These are phyloP conservation scores for Herpetotheres cachinnans DNA, from an alignment of 2,113 vertebrate species.

Conservation along the genomic window DNA sequence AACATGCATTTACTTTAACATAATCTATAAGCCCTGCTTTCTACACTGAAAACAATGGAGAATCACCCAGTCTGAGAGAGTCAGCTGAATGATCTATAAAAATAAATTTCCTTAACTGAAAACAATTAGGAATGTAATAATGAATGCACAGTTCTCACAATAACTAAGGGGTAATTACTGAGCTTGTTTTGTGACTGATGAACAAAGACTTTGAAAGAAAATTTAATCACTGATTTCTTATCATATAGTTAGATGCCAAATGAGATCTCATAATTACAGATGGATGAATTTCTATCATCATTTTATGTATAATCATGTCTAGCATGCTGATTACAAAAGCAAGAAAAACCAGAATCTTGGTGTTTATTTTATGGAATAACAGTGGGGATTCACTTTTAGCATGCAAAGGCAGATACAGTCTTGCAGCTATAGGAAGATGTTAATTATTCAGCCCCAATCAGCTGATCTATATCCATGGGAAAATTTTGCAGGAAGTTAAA, in stretches of 20 bases:
- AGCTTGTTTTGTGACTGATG: constrained; percentile 60
- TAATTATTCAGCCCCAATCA: not conserved
- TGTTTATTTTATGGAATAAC: not conserved
- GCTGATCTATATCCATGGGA: not conserved
- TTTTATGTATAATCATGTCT: constrained; percentile 47
- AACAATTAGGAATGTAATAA: constrained; percentile 52
- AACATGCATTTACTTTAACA: constrained; percentile 2
- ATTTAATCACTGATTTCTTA: constrained; percentile 71
- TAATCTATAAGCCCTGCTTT: not conserved
- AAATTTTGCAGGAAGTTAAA: not conserved
- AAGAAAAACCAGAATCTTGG: constrained; percentile 29
- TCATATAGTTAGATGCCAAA: constrained; percentile 53
- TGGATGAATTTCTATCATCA: constrained; percentile 46
- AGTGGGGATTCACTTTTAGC: not conserved
- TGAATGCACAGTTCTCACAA: constrained; percentile 37
- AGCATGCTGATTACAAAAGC: not conserved
- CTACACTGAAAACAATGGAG: constrained; percentile 4
- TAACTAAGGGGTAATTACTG: constrained; percentile 59
- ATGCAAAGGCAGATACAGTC: not conserved
- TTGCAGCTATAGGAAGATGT: not conserved
- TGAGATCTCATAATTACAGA: constrained; percentile 65
- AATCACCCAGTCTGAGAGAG: not conserved
- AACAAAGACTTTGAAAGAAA: constrained; percentile 62
- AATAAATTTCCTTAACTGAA: constrained; percentile 38
- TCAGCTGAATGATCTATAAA: not conserved